These are phyloP conservation scores for Epistrophe grossulariae DNA, from an alignment of 2,888 invertebrate genomes.

Conservation along the genomic window DNA sequence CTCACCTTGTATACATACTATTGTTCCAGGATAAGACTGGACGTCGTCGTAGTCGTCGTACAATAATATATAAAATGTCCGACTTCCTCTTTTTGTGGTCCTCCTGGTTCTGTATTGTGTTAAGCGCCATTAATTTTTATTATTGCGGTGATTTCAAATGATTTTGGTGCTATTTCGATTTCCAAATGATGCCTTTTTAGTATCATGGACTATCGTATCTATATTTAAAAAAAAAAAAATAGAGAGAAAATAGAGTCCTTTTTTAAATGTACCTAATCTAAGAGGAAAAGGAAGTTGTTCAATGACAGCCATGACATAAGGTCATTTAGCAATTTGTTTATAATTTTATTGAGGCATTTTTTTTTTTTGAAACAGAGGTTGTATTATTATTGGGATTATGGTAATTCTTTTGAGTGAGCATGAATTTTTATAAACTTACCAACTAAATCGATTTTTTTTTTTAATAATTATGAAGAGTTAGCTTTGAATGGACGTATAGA, in stretches of 20 bases:
- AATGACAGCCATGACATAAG: slow-evolving; percentile 24
- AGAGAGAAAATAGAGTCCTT: too few species aligned
- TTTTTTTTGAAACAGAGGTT: slow-evolving; percentile 7
- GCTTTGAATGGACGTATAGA: not conserved
- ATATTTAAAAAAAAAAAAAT: not conserved
- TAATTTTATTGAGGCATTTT: slow-evolving; percentile 24
- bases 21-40: slow-evolving; percentile 13
- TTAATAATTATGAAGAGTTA: not conserved
- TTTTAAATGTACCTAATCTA: not conserved
- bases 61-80: slow-evolving; percentile 42
- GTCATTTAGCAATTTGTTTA: slow-evolving; percentile 26
- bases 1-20: slow-evolving; percentile 39
- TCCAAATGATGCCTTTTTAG: slow-evolving; percentile 34
- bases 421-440: not conserved
- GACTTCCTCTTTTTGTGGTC: slow-evolving; percentile 49
- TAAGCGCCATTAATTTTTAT: slow-evolving; percentile 72
- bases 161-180: slow-evolving; percentile 58
- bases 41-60: slow-evolving; percentile 25
- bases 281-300: slow-evolving; percentile 9
- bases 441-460: not conserved
- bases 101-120: slow-evolving; percentile 40
- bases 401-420: slow-evolving; percentile 9
- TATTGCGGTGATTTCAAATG: slow-evolving; percentile 59
- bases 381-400: not conserved
- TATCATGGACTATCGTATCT: not conserved